Evolutionary conservation across 2,888 invertebrate genomes (phyloP).

Genomic region (Lomographa bimaculata): DNA sequence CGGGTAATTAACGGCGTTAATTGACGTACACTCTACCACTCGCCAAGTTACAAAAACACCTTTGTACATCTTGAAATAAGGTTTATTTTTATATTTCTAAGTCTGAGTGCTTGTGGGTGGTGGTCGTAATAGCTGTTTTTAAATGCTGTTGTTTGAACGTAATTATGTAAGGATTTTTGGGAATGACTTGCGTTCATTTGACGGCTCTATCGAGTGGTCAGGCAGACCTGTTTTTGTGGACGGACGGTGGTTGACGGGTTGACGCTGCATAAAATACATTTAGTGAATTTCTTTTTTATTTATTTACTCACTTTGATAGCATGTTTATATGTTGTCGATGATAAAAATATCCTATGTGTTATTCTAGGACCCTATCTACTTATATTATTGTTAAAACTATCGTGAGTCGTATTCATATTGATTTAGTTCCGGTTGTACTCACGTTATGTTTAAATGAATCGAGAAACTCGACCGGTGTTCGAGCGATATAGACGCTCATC

Average conservation of each 20-base stretch:
- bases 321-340: too few species aligned
- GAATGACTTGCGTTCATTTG: slow-evolving; percentile 22
- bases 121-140: slow-evolving; percentile 31
- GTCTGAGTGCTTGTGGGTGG: slow-evolving; percentile 23
- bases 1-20: slow-evolving; percentile 31
- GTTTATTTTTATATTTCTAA: slow-evolving; percentile 7
- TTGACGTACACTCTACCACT: slow-evolving; percentile 16
- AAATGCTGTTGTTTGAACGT: slow-evolving; percentile 26
- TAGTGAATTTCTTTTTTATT: background rate
- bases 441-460: too few species aligned
- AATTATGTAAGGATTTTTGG: slow-evolving; percentile 26
- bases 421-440: too few species aligned
- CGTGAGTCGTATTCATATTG: too few species aligned
- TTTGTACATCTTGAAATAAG: background rate
- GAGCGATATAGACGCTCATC: too few species aligned
- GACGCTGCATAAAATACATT: background rate
- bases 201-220: slow-evolving; percentile 5
- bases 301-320: too few species aligned
- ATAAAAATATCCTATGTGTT: too few species aligned
- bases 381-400: too few species aligned
- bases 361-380: too few species aligned
- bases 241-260: slow-evolving; percentile 1
- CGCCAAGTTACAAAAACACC: slow-evolving; percentile 1
- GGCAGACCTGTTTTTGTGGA: slow-evolving; percentile 13
- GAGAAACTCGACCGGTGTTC: too few species aligned